phyloP scores from a whole-genome alignment of 1,140 invertebrate species.

The Centruroides sculpturatus region DNA sequence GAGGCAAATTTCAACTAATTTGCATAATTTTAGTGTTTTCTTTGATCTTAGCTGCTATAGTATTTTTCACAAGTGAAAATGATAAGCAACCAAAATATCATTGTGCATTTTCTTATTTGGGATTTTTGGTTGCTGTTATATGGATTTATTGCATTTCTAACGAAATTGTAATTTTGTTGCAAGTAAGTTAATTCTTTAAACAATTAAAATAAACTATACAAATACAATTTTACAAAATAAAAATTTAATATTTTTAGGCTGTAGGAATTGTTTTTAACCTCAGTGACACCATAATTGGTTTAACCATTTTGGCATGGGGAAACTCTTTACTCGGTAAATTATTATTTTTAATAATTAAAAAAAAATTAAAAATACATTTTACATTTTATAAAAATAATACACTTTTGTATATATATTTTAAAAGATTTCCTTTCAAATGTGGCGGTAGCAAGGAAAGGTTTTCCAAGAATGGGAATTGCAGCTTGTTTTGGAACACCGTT shows the following conservation, averaged over 20 bases:
- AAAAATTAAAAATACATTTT: too few relatives aligned
- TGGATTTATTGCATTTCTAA: conserved; percentile 50
- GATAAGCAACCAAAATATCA: conserved; percentile 30
- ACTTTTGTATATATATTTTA: background rate
- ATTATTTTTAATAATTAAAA: background rate
- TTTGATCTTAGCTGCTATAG: conserved; percentile 21
- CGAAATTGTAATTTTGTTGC: conserved; percentile 47
- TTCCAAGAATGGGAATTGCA: conserved; percentile 48
- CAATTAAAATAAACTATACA: background rate
- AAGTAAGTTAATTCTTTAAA: conserved; percentile 21
- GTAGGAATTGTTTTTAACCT: conserved; percentile 43
- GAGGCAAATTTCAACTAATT: conserved; percentile 23
- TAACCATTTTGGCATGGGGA: conserved; percentile 53
- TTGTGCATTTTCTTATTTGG: conserved; percentile 40
- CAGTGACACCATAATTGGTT: conserved; percentile 46
- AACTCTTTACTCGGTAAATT: conserved; percentile 39
- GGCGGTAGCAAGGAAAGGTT: conserved; percentile 44
- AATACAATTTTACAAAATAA: background rate
- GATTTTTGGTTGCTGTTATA: conserved; percentile 45
- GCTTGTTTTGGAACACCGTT: conserved; percentile 54
- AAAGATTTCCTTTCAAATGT: conserved; percentile 49
- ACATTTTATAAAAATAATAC: too few relatives aligned
- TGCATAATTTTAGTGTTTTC: conserved; percentile 24
- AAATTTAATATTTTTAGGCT: conserved; percentile 25
- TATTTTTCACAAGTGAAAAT: conserved; percentile 27